Percentiles rank a stretch among this genome's conserved stretches.
Conservation (phyloP, 2,888 invertebrate genomes). For the Caradrina clavipalpis region DNA sequence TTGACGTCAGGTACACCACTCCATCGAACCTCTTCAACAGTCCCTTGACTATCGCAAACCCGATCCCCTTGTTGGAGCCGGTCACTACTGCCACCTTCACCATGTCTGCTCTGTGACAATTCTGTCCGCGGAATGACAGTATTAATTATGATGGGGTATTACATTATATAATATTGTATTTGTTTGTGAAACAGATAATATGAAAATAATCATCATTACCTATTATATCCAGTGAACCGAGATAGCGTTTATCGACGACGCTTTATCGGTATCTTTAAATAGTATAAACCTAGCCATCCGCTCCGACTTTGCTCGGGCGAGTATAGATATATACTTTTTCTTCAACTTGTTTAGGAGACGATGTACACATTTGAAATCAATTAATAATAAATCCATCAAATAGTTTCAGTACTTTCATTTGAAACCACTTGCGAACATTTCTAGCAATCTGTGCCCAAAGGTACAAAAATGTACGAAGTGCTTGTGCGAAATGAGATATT, state of each 20-base stretch:
- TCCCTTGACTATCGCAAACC: conserved; percentile 91
- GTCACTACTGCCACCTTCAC: conserved; percentile 86
- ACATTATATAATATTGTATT: conserved; percentile 15
- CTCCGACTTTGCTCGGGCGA: neutral
- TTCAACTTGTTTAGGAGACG: no score
- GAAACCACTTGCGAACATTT: no score
- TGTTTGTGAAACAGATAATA: conserved; percentile 13
- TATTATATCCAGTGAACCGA: conserved; percentile 7
- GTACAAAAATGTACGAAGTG: no score
- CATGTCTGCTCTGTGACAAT: conserved; percentile 35
- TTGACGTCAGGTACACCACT: conserved; percentile 88
- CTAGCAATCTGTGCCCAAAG: no score
- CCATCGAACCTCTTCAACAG: conserved; percentile 92
- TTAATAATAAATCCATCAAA: no score
- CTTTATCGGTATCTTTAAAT: neutral
- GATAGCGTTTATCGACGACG: conserved; percentile 13
- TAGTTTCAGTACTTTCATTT: no score
- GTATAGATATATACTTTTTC: neutral
- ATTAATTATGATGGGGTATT: neutral
- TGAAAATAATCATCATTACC: conserved; percentile 11
- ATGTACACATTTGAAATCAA: no score
- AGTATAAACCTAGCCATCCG: neutral
- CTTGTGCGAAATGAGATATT: no score
- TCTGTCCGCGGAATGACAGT: conserved; percentile 11
- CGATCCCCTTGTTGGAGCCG: conserved; percentile 93